Conservation (phyloP, 2,888 invertebrate species). For the Marasmarcha lunaedactyla region DNA sequence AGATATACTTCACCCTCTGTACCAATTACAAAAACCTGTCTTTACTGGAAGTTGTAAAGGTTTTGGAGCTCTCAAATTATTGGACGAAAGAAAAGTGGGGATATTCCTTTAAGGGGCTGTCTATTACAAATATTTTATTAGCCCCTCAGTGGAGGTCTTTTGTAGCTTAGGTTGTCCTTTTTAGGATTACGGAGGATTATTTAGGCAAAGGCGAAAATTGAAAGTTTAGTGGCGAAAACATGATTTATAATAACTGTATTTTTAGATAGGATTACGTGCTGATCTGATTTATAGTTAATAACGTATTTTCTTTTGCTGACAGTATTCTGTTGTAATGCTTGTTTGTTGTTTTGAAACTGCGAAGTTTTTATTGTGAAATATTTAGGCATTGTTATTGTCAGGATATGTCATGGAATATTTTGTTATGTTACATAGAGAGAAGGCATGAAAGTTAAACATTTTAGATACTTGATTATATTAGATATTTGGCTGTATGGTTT, state of each 20-base stretch:
- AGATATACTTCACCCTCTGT: not conserved
- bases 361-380: too few species aligned
- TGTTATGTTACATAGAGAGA: too few species aligned
- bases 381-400: too few species aligned
- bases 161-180: slow-evolving; percentile 16
- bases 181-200: slow-evolving; percentile 19
- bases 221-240: slow-evolving; percentile 4
- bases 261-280: not conserved
- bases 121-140: slow-evolving; percentile 33
- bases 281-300: not conserved
- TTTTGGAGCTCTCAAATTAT: slow-evolving; percentile 5
- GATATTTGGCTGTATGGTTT: too few species aligned
- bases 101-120: slow-evolving; percentile 23
- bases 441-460: too few species aligned
- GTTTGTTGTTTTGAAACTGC: too few species aligned
- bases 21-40: not conserved
- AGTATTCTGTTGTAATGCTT: too few species aligned
- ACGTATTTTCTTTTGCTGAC: too few species aligned
- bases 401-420: too few species aligned
- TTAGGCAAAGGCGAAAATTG: slow-evolving; percentile 24
- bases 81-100: slow-evolving; percentile 15
- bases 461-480: too few species aligned
- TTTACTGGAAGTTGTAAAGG: not conserved
- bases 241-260: not conserved
- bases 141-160: slow-evolving; percentile 23